Percentiles rank a stretch among this genome's conserved stretches.
Conservation (phyloP, 2,888 invertebrate species). For the Morpho helenor region DNA sequence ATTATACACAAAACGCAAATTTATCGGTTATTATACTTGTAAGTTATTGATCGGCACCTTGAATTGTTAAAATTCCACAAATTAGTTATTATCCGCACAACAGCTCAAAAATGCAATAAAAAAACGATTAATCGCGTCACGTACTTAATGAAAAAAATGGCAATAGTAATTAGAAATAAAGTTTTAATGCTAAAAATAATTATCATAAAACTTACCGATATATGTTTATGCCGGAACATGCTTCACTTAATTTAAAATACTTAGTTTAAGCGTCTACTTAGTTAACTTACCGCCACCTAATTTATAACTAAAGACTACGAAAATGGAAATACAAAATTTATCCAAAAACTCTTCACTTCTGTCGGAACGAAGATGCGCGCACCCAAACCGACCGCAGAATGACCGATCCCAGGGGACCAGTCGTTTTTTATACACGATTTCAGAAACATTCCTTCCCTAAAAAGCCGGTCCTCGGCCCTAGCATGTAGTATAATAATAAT, state of each 20-base stretch:
- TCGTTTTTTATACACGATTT: slow-evolving; percentile 76
- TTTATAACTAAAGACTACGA: slow-evolving; percentile 28
- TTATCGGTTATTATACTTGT: no score
- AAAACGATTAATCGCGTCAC: not conserved
- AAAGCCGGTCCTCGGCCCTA: slow-evolving; percentile 70
- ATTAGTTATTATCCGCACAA: no score
- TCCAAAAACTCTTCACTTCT: slow-evolving; percentile 12
- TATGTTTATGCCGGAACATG: slow-evolving; percentile 26
- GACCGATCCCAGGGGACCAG: slow-evolving; percentile 66
- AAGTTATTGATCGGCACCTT: no score
- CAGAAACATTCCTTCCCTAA: slow-evolving; percentile 73
- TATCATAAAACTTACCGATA: slow-evolving; percentile 24
- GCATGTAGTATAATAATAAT: slow-evolving; percentile 72
- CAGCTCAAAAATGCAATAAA: no score
- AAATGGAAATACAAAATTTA: slow-evolving; percentile 12
- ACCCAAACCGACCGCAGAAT: slow-evolving; percentile 67
- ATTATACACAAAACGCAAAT: no score
- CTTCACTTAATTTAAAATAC: slow-evolving; percentile 17
- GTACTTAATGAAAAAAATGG: slow-evolving; percentile 9
- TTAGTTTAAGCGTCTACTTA: slow-evolving; percentile 9
- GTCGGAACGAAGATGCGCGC: slow-evolving; percentile 61
- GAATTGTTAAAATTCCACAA: no score
- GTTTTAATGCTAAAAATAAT: not conserved
- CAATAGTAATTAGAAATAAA: slow-evolving; percentile 6
- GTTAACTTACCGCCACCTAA: slow-evolving; percentile 7